A percentile compares a stretch with the other conserved stretches of the same genome.
These are phyloP conservation scores for Caenorhabditis briggsae DNA, from an alignment of 1,140 invertebrate species.

Conservation along the genomic window DNA sequence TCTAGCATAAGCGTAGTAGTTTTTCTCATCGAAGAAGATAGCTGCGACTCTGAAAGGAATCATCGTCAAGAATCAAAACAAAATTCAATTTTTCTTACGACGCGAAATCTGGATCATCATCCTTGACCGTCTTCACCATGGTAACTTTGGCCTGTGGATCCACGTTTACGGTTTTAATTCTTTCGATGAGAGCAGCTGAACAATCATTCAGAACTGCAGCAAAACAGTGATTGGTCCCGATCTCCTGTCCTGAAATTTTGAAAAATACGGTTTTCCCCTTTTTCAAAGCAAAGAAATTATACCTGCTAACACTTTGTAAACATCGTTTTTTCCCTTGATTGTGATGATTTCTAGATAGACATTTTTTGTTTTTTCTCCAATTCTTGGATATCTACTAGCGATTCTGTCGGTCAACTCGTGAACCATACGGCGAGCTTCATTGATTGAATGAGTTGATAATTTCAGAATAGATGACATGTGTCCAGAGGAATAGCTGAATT, in stretches of 20 bases:
- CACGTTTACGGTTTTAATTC: not conserved
- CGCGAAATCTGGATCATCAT: not conserved
- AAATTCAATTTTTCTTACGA: not conserved
- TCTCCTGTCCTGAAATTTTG: not conserved
- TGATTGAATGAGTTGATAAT: not conserved
- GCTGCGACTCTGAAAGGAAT: not conserved
- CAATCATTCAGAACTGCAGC: not conserved
- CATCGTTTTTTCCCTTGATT: not conserved
- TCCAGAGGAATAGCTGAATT: not conserved
- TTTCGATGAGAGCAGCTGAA: not conserved
- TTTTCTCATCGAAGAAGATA: not conserved
- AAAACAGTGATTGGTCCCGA: not conserved
- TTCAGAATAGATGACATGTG: not conserved
- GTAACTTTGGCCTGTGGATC: not conserved
- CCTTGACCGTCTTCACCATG: not conserved
- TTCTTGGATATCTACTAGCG: not conserved
- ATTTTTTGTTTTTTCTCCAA: not conserved
- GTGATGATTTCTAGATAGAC: slow-evolving; percentile 7
- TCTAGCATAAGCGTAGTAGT: not conserved
- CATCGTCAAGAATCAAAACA: not conserved
- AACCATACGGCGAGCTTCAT: not conserved
- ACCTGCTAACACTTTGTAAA: not conserved
- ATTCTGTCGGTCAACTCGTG: slow-evolving; percentile 25
- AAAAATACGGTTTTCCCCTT: not conserved
- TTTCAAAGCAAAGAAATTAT: not conserved